Conservation (phyloP, 2,888 invertebrate species). For the Harpalus rubripes region DNA sequence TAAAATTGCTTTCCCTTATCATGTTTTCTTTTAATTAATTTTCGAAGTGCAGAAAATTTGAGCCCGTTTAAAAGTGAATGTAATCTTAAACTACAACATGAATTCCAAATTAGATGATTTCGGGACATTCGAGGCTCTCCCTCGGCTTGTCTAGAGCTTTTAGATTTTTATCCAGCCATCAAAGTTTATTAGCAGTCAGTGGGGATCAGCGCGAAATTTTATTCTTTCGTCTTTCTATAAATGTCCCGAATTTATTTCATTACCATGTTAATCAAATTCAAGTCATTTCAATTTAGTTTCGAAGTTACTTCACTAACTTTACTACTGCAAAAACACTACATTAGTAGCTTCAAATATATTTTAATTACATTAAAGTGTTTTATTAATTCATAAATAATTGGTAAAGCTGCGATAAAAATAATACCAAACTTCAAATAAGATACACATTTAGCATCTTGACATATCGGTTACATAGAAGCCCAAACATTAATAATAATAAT, state of each 20-base stretch:
- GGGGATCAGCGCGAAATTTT: constrained; percentile 14
- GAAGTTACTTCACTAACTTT: background rate
- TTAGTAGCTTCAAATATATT: too few relatives aligned
- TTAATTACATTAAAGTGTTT: too few relatives aligned
- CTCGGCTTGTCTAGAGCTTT: constrained; percentile 24
- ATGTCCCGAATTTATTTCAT: constrained; percentile 24
- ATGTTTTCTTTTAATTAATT: constrained; percentile 7
- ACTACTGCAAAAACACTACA: background rate
- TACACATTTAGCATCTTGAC: too few relatives aligned
- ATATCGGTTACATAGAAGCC: too few relatives aligned
- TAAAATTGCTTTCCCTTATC: constrained; percentile 1
- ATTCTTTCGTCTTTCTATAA: constrained; percentile 13
- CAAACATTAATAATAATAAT: too few relatives aligned
- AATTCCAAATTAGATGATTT: constrained; percentile 32
- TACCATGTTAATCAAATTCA: constrained; percentile 15
- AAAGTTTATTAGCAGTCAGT: constrained; percentile 34
- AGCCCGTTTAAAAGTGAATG: constrained; percentile 21
- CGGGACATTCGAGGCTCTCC: constrained; percentile 4
- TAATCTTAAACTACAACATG: constrained; percentile 29
- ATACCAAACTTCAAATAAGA: too few relatives aligned
- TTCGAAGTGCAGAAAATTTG: background rate
- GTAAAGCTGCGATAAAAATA: too few relatives aligned
- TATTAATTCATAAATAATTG: too few relatives aligned
- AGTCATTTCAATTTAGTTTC: background rate
- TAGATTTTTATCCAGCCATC: constrained; percentile 22